Conservation (phyloP, 2,113 vertebrate species). For the Oryctolagus cuniculus region DNA sequence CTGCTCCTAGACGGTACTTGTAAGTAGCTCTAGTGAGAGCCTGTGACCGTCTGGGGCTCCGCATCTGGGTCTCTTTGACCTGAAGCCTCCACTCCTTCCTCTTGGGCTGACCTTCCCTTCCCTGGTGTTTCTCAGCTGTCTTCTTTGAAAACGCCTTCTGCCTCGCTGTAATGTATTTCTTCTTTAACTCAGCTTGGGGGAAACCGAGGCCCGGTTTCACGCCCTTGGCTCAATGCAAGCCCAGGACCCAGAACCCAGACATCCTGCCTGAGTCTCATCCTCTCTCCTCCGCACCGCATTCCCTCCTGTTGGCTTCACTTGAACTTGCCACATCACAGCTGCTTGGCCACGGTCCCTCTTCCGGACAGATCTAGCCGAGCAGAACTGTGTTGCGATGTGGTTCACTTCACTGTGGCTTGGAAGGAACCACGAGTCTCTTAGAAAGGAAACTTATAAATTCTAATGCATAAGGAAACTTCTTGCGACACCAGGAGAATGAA, state of each 20-base stretch:
- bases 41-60: not conserved
- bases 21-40: not conserved
- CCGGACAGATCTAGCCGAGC: conserved; percentile 33
- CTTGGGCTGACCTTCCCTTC: conserved; percentile 16
- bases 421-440: conserved; percentile 58
- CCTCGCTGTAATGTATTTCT: conserved; percentile 36
- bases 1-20: conserved; percentile 19
- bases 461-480: conserved; percentile 74
- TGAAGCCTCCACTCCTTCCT: not conserved
- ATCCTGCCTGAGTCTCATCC: not conserved
- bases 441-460: conserved; percentile 77
- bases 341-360: conserved; percentile 25
- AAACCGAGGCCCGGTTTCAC: conserved; percentile 60
- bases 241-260: not conserved
- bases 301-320: not conserved
- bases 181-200: conserved; percentile 45
- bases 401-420: conserved; percentile 69
- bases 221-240: not conserved
- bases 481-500: conserved; percentile 74
- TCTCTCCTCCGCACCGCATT: not conserved
- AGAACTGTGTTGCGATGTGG: conserved; percentile 4
- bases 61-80: conserved; percentile 21
- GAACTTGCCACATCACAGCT: conserved; percentile 67
- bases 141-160: conserved; percentile 47
- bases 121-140: conserved; percentile 50